phyloP scores from a whole-genome alignment of 2,888 invertebrate genomes.

The Bombylius major region DNA sequence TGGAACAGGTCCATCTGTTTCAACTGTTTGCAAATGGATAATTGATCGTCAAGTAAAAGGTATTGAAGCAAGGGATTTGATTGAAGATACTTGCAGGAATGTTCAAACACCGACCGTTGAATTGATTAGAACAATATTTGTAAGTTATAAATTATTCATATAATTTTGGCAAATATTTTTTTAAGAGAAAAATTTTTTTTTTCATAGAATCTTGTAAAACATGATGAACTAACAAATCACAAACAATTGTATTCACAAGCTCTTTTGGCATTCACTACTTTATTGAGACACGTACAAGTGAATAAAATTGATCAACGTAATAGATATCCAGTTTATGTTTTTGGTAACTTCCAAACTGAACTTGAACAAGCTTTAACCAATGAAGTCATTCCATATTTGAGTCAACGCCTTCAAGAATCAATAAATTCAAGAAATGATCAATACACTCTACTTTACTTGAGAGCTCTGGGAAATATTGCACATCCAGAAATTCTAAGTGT shows the following conservation, averaged over 20 bases:
- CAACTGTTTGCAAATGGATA: slow-evolving; percentile 49
- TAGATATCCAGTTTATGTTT: slow-evolving; percentile 52
- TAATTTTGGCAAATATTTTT: background rate
- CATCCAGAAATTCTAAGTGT: slow-evolving; percentile 46
- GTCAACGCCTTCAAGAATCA: slow-evolving; percentile 41
- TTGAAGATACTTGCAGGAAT: slow-evolving; percentile 41
- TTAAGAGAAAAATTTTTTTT: background rate
- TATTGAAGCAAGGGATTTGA: slow-evolving; percentile 46
- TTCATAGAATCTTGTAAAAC: slow-evolving; percentile 39
- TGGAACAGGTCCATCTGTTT: slow-evolving; percentile 55
- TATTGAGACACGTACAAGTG: slow-evolving; percentile 48
- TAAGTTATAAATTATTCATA: background rate
- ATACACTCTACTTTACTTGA: slow-evolving; percentile 47
- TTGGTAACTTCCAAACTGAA: slow-evolving; percentile 44
- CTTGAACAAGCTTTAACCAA: slow-evolving; percentile 42
- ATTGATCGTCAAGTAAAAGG: slow-evolving; percentile 40
- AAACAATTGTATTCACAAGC: slow-evolving; percentile 43
- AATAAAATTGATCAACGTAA: slow-evolving; percentile 44
- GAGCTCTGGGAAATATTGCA: slow-evolving; percentile 52
- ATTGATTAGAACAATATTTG: slow-evolving; percentile 37
- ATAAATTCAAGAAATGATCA: slow-evolving; percentile 41
- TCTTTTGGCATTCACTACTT: slow-evolving; percentile 44
- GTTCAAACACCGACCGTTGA: slow-evolving; percentile 50
- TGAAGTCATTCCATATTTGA: slow-evolving; percentile 48
- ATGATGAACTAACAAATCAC: slow-evolving; percentile 42